Percentiles rank a stretch among this genome's conserved stretches.
These are phyloP conservation scores for Nasonia oneida DNA, from an alignment of 2,888 invertebrate species.

Conservation along the genomic window DNA sequence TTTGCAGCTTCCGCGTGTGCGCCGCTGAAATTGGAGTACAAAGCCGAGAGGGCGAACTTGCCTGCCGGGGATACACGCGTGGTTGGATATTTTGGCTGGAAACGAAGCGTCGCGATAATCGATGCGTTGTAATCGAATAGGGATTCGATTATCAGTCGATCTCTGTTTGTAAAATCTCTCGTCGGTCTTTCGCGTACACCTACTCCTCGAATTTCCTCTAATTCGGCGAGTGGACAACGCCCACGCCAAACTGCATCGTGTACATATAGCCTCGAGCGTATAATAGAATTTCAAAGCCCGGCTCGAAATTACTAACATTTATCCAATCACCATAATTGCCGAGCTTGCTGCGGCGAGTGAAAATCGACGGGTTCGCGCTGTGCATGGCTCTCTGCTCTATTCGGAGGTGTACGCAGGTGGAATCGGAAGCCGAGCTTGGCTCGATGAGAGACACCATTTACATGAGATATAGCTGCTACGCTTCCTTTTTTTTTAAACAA, in stretches of 20 bases:
- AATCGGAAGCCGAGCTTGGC: not conserved
- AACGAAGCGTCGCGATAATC: not conserved
- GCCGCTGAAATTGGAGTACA: not conserved
- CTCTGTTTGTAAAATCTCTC: no score
- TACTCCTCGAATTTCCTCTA: not conserved
- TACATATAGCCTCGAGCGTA: conserved; percentile 14
- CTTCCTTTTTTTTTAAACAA: no score
- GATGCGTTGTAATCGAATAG: not conserved
- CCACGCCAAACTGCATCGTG: not conserved
- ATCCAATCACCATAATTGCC: conserved; percentile 56
- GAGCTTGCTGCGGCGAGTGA: conserved; percentile 35
- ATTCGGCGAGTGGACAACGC: not conserved
- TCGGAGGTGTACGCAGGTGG: not conserved
- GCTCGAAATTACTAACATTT: conserved; percentile 52
- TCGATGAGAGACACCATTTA: not conserved
- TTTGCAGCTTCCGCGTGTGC: not conserved
- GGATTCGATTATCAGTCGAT: not conserved
- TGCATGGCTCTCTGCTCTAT: no score
- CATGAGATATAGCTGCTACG: not conserved
- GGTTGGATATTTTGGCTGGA: not conserved
- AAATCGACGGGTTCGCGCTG: conserved; percentile 35
- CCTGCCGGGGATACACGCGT: not conserved
- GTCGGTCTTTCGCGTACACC: not conserved
- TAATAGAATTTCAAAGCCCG: conserved; percentile 55
- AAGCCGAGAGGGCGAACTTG: not conserved